Percentiles rank a stretch among this genome's conserved stretches.
Evolutionary conservation across 2,888 invertebrate species (phyloP).

Genomic region (Apamea monoglypha): DNA sequence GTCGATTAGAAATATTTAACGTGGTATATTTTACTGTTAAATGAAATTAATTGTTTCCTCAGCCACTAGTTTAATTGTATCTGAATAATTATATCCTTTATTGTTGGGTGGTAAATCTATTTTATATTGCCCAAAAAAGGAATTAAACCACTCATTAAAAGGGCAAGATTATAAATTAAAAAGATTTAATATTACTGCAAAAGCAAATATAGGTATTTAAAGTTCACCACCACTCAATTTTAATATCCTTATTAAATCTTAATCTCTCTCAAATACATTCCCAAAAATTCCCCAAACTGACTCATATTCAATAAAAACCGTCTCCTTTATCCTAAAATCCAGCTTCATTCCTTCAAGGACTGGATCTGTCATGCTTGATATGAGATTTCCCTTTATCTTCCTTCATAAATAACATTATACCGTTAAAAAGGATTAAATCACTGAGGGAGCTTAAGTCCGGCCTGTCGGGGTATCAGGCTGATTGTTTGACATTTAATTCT

Average conservation of each 20-base stretch:
- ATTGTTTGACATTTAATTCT: conserved; percentile 69
- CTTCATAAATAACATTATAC: conserved; percentile 65
- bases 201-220: background rate
- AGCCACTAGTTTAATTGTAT: conserved; percentile 1
- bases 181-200: background rate
- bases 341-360: conserved; percentile 31
- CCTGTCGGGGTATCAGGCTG: conserved; percentile 47
- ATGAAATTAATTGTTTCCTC: conserved; percentile 45
- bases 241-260: background rate
- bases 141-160: background rate
- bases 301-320: conserved; percentile 42
- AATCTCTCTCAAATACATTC: background rate
- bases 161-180: conserved; percentile 3
- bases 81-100: conserved; percentile 26
- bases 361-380: conserved; percentile 48
- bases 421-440: conserved; percentile 70
- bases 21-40: conserved; percentile 20
- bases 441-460: conserved; percentile 52
- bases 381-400: conserved; percentile 44
- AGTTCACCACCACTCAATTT: background rate
- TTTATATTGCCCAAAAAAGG: background rate
- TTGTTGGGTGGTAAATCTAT: conserved; percentile 22
- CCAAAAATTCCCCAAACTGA: background rate
- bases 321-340: conserved; percentile 21
- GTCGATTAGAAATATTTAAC: conserved; percentile 40